Conservation (phyloP, 2,888 invertebrate species). For the Dioctria linearis region DNA sequence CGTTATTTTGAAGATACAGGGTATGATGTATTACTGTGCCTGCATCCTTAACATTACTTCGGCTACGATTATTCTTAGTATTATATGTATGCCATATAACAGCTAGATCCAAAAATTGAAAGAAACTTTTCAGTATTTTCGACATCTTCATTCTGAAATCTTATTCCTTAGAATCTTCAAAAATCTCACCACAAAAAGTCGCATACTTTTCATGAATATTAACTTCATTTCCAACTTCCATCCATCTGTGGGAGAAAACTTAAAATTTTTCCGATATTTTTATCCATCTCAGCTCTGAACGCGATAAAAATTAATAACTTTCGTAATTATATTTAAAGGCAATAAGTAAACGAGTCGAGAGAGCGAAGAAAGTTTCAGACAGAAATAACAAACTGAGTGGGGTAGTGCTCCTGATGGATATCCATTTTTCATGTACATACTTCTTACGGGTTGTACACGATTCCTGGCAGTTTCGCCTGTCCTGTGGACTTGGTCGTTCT, state of each 20-base stretch:
- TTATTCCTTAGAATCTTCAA: not conserved
- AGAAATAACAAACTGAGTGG: slow-evolving; percentile 54
- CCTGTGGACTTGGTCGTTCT: slow-evolving; percentile 47
- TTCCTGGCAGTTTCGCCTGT: slow-evolving; percentile 18
- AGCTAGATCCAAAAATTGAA: no score
- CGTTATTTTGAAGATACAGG: no score
- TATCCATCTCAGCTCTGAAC: slow-evolving; percentile 1
- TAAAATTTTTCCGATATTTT: not conserved
- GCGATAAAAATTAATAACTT: slow-evolving; percentile 55
- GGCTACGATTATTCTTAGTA: no score
- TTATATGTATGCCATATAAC: no score
- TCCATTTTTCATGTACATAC: slow-evolving; percentile 56
- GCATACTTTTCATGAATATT: no score
- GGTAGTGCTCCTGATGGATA: slow-evolving; percentile 56
- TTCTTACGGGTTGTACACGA: slow-evolving; percentile 47
- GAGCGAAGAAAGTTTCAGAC: slow-evolving; percentile 39
- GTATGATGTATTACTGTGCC: no score
- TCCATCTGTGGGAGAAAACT: not conserved
- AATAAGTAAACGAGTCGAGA: slow-evolving; percentile 55
- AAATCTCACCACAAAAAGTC: no score
- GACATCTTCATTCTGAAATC: not conserved
- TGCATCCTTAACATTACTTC: no score
- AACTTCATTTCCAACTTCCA: no score
- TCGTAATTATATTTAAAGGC: slow-evolving; percentile 56
- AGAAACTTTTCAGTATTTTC: no score